Evolutionary conservation across 2,888 invertebrate species (phyloP), one percentile per base, ranked within the genome.

Genomic region (Andrena minutula): DNA sequence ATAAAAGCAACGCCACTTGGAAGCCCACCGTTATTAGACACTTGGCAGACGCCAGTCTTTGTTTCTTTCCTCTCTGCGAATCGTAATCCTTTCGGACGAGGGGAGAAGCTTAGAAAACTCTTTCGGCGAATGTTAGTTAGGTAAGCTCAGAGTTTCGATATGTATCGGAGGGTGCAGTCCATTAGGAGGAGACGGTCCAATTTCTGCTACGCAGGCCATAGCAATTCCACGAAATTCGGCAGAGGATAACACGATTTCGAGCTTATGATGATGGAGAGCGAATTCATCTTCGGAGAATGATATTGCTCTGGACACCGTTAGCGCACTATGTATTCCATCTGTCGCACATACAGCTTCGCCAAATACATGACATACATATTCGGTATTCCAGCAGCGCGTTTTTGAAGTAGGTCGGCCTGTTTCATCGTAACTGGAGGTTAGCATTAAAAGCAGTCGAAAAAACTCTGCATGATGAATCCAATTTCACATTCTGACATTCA

Each of bases 191-290:
- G 28, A 56, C 32, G 23, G 28, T 56, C 26, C 32, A 66, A 60
- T 47, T 32, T 23, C 26, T 12, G 35, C 5, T 3, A 47, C 10
- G 35, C 7, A 28, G 41, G 16, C 16, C 26, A 56, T 10, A 61
- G 81, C 71, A 69, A 85, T 84, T 85, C 60, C 79, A 30, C 30
- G 78, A 79, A 84, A 85, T 87, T 75, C 81, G 49, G 75, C 71
- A 3, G 26, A 63, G 61, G 75, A 77, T 89, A 86, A 89, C 85
- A 47, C 77, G 75, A 87, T 88, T 88, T 87, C 81, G 87, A 70
- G 81, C 82, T 84, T 79, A 81, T 56, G 76, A 84, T 71, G 83
- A 79, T 73, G 82, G 82, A 77, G 79, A 79, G 75, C 73, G 82
- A 78, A 84, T 83, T 80, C 83, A 88, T 86, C 83, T 86, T 86